Percentiles rank a stretch among this genome's conserved stretches.
These are phyloP conservation scores for Dynastes tityus DNA, from an alignment of 2,888 invertebrate species.

Conservation along the genomic window DNA sequence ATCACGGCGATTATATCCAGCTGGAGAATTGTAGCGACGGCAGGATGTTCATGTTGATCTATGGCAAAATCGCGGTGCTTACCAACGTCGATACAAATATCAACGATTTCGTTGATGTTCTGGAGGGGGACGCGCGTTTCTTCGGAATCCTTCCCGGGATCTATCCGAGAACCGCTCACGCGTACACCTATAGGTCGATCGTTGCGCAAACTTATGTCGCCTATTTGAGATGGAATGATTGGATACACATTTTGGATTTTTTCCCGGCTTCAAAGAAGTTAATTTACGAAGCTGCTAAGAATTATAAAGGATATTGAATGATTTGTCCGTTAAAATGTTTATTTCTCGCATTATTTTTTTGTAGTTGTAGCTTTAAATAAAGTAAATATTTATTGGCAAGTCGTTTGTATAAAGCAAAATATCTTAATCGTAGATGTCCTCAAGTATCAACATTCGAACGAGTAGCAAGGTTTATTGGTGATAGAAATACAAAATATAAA, in stretches of 20 bases:
- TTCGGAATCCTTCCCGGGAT: constrained; percentile 50
- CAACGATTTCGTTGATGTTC: constrained; percentile 1
- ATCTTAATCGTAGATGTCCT: too few species aligned
- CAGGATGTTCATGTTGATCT: constrained; percentile 48
- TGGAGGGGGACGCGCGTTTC: constrained; percentile 15
- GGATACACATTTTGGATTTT: constrained; percentile 49
- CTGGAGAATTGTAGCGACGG: constrained; percentile 35
- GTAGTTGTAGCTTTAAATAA: background rate
- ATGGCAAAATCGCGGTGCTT: constrained; percentile 46
- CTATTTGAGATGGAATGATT: constrained; percentile 21
- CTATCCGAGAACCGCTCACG: constrained; percentile 16
- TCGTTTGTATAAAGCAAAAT: too few species aligned
- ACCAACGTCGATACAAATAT: constrained; percentile 23
- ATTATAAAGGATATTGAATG: constrained; percentile 41
- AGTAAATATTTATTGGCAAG: too few species aligned
- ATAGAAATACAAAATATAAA: too few species aligned
- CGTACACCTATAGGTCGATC: constrained; percentile 43
- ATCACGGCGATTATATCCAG: constrained; percentile 42
- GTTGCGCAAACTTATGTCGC: constrained; percentile 32
- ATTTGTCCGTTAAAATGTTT: background rate
- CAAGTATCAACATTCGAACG: too few species aligned
- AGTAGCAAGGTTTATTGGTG: too few species aligned
- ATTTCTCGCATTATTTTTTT: background rate
- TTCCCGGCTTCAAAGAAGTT: constrained; percentile 51
- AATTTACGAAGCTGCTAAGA: constrained; percentile 40